Percentiles rank a stretch among this genome's conserved stretches.
These are phyloP conservation scores for Etheostoma nigrum DNA, from an alignment of 2,797 vertebrate species.

Conservation along the genomic window DNA sequence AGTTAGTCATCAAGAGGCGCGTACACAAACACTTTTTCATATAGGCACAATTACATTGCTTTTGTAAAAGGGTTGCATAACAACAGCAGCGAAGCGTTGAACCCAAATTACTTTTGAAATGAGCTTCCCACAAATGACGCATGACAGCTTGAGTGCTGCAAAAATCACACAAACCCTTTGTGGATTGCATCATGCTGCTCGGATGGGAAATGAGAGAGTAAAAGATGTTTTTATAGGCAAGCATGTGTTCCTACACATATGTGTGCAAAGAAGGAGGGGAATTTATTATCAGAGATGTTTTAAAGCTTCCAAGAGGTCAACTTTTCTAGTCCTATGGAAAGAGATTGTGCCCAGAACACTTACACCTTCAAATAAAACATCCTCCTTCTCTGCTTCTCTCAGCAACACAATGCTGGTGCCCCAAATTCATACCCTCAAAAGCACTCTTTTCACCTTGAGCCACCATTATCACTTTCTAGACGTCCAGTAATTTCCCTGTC, in stretches of 20 bases:
- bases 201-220: conserved; percentile 58
- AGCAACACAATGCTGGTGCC: conserved; percentile 12
- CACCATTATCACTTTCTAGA: conserved; percentile 23
- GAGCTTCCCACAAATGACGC: conserved; percentile 72
- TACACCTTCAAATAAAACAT: conserved; percentile 19
- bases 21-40: conserved; percentile 45
- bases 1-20: conserved; percentile 28
- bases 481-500: conserved; percentile 13
- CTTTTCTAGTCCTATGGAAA: conserved; percentile 16
- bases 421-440: conserved; percentile 36
- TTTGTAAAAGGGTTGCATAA: conserved; percentile 54
- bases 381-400: conserved; percentile 4
- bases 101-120: conserved; percentile 69
- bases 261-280: conserved; percentile 12
- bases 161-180: conserved; percentile 61
- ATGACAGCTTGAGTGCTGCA: conserved; percentile 72
- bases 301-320: conserved; percentile 26
- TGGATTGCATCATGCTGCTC: conserved; percentile 38
- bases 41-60: conserved; percentile 45
- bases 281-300: conserved; percentile 29
- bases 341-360: conserved; percentile 11
- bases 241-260: conserved; percentile 26
- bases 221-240: conserved; percentile 44
- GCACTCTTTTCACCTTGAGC: conserved; percentile 46
- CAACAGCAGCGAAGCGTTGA: conserved; percentile 50